Base-by-base conservation (phyloP, 2,888 invertebrate genomes). In the Ectemnius continuus region DNA sequence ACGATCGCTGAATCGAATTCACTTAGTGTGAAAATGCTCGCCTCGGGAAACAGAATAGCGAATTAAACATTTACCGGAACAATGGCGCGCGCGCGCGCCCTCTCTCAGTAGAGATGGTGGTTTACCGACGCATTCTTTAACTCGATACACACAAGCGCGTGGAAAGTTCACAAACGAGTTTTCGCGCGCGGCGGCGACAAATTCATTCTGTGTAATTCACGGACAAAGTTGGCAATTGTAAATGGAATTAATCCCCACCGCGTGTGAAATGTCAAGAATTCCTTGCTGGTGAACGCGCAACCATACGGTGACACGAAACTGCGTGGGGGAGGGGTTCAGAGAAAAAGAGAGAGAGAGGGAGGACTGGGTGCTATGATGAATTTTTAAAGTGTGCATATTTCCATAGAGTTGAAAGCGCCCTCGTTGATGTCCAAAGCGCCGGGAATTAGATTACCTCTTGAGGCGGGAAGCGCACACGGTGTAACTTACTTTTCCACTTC, bases 381-480 rank as follows among this genome's bases (percentile, higher is more conserved):
- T 75, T 75, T 73, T 75, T 69, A 65, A 75, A 59, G 23, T 57
- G 52, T 56, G 59, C 65, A 58, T 75, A 63, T 76, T 74, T 70
- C 60, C 60, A 18, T 14, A 18, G 20, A 45, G 75, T 13, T 75
- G 62, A 62, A 76, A 75, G 72, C 72, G 47, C 56, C 56, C 61
- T 69, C 66, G 75, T 69, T 72, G 69, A 67, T 72, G 75, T 69
- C 75, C 68, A 70, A 67, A 67, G 63, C 45, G 56, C 16, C 67
- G 63, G 70, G 64, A 74, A 76, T 70, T 45, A 65, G 67, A 76
- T 76, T 76, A 76, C 64, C 70, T 67, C 70, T 64, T 36, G 36
- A 36, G 36, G 36, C 58, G 66, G 62, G 59, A 18, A 57, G 28
- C 47, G 46, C 47, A n/a, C 62, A 47, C 28, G 36, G 36, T 56